These are phyloP conservation scores for Pseudois nayaur DNA, from an alignment of 2,113 vertebrate genomes.

Conservation along the genomic window DNA sequence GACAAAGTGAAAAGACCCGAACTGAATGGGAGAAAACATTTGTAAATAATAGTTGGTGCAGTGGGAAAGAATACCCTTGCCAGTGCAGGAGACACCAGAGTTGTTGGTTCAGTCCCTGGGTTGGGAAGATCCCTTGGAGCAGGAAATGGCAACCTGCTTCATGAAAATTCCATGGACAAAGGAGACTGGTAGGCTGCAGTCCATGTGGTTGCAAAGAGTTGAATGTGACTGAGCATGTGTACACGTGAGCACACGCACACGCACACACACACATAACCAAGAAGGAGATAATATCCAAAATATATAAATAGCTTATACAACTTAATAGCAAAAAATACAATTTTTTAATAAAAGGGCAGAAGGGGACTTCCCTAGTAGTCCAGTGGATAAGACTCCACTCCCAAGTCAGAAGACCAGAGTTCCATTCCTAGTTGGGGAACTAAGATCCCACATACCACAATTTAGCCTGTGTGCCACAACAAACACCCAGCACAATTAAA, in stretches of 20 bases:
- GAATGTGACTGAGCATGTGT: rapidly evolving
- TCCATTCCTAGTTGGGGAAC: neutral
- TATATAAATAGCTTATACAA: neutral
- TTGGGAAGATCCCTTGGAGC: neutral
- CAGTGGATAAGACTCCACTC: neutral
- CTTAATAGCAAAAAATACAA: neutral
- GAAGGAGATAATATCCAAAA: neutral
- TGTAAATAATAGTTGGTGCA: neutral
- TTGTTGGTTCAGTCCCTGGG: neutral
- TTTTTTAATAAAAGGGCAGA: neutral
- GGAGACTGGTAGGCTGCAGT: neutral
- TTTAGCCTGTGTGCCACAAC: neutral
- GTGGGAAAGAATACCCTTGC: neutral
- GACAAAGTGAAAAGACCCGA: neutral
- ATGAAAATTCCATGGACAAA: neutral
- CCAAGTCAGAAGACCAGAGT: neutral
- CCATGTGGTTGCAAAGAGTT: neutral
- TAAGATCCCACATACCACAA: neutral
- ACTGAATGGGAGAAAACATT: neutral
- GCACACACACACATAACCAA: neutral
- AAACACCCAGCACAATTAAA: neutral
- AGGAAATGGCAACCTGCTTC: neutral
- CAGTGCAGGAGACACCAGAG: neutral
- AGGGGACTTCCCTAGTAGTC: neutral
- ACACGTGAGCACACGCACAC: rapidly evolving